Conservation (phyloP, 2,888 invertebrate genomes). For the Drosophila ustulata region DNA sequence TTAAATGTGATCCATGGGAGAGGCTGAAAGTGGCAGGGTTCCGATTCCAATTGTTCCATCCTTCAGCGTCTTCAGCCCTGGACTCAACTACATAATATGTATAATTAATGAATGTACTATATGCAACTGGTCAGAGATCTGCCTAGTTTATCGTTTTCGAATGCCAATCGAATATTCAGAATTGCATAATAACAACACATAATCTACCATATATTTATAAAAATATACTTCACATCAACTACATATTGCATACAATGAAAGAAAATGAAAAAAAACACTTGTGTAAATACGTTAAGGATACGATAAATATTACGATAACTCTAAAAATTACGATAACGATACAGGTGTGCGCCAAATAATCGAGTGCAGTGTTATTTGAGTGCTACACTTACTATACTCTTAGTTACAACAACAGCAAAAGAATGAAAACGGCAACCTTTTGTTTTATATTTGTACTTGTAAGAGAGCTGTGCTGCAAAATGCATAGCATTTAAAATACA, state of each 20-base stretch:
- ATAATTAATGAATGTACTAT: slow-evolving; percentile 22
- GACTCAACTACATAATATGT: slow-evolving; percentile 17
- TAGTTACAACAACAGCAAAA: slow-evolving; percentile 10
- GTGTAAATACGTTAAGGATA: slow-evolving; percentile 52
- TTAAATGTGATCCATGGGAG: slow-evolving; percentile 87
- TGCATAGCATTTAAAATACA: slow-evolving; percentile 11
- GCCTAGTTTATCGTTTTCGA: slow-evolving; percentile 3
- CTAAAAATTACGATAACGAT: background rate
- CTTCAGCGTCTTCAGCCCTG: slow-evolving; percentile 19
- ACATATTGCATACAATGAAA: slow-evolving; percentile 21
- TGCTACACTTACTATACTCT: slow-evolving; percentile 41
- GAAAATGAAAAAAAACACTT: slow-evolving; percentile 4
- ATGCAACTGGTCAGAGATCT: slow-evolving; percentile 41
- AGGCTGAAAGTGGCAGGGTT: background rate
- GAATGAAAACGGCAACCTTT: background rate
- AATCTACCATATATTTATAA: slow-evolving; percentile 26
- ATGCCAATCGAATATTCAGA: slow-evolving; percentile 23
- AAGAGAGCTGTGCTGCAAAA: slow-evolving; percentile 20
- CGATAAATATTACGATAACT: background rate
- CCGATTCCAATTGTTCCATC: background rate
- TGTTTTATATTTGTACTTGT: slow-evolving; percentile 3
- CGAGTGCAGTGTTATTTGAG: slow-evolving; percentile 40
- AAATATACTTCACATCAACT: slow-evolving; percentile 17
- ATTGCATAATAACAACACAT: slow-evolving; percentile 13
- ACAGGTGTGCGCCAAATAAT: slow-evolving; percentile 45